Conservation (phyloP, 2,113 vertebrate genomes). For the Gymnobelideus leadbeateri region DNA sequence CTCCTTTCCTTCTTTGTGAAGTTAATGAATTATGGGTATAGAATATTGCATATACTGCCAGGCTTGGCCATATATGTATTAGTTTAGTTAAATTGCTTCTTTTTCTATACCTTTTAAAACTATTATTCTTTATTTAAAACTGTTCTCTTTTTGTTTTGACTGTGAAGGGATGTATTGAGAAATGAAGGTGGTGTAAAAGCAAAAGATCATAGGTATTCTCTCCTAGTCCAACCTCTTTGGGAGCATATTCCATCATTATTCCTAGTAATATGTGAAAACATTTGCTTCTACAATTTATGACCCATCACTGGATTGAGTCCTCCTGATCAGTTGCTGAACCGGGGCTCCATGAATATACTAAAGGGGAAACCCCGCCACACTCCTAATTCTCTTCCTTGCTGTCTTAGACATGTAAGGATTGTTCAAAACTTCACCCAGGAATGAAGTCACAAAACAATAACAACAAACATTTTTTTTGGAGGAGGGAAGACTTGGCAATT, state of each 20-base stretch:
- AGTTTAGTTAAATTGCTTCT: neutral
- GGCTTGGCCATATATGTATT: neutral
- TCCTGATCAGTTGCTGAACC: neutral
- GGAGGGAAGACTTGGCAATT: too few relatives aligned
- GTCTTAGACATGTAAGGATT: neutral
- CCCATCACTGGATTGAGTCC: neutral
- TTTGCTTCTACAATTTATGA: neutral
- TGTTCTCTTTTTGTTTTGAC: neutral
- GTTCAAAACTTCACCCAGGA: too few relatives aligned
- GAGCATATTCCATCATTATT: neutral
- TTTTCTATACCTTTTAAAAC: neutral
- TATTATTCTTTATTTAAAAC: neutral
- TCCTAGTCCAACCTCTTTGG: neutral
- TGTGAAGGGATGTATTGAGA: neutral
- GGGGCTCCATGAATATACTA: neutral
- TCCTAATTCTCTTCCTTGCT: neutral
- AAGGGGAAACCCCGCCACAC: neutral
- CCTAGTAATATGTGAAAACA: neutral
- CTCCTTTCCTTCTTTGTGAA: neutral
- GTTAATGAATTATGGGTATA: neutral
- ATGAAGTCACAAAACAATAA: neutral
- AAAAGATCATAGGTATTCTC: neutral
- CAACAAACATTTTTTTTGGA: neutral
- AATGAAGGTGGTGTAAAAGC: neutral
- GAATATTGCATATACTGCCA: neutral